Evolutionary conservation across 92 coral and sea anemone species (phyloP), one percentile per base, ranked within the genome.

Genomic region (Ricordea florida): DNA sequence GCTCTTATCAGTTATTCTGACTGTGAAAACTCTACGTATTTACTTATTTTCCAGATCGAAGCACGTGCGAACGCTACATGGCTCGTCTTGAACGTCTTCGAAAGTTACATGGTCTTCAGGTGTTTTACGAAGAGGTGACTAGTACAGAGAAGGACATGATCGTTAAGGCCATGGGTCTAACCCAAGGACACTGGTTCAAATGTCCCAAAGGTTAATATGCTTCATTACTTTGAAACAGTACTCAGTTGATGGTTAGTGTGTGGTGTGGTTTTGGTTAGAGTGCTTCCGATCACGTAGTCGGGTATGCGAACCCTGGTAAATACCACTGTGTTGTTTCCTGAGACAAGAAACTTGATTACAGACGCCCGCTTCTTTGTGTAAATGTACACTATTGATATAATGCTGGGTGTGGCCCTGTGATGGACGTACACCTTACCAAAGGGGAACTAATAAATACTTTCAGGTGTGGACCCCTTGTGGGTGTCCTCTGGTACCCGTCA

Each of bases 121-220:
- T 87, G 18, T 47, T 27, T 41, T 90, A 89, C 62, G 61, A 27
- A 31, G 40, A 32, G 1, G 90, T 93, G 2, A 87, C 91, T 5
- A 55, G 75, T 26, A 51, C 60, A 4, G 97, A 93, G 68, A 90
- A 87, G 43, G 69, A 76, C 21, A 72, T 89, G 87, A 81, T 93
- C 45, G 93, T 93, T 14, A 87, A 85, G 66, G 96, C 96, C 20
- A 82, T 90, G 81, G 89, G 81, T 6, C 60, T 90, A 22, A 33
- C 79, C n/a, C 91, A 90, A 14, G 97, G 96, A 5, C 97, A 90
- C 55, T 93, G 98, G 98, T 90, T 86, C 72, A 93, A 90, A 62
- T 93, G 98, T 36, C 98, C 93, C 11, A 80, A 93, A 11, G 98
- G 98, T 93, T 28, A 43, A 77, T 17, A 16, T 14, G 14, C 1